phyloP scores from a whole-genome alignment of 2,888 invertebrate species.

The Heliconius cydno region DNA sequence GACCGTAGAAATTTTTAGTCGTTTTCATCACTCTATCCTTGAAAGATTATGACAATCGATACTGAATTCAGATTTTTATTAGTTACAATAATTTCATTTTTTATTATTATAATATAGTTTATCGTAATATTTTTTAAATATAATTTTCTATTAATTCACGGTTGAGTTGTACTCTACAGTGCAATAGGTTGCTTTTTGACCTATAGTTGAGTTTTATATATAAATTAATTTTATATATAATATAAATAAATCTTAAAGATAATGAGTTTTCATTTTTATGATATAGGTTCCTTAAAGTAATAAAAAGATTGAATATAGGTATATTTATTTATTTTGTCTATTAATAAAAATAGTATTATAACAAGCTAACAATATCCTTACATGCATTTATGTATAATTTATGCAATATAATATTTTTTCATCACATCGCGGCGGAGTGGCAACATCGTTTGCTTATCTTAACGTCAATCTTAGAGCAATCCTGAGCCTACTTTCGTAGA shows the following conservation, averaged over 20 bases:
- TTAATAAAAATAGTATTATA: not conserved
- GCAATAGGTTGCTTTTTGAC: too few species aligned
- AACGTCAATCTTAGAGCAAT: slow-evolving; percentile 24
- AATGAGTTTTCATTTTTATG: too few species aligned
- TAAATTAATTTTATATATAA: too few species aligned
- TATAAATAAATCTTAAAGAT: too few species aligned
- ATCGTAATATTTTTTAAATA: too few species aligned
- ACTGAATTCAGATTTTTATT: not conserved
- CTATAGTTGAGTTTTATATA: too few species aligned
- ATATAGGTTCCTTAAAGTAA: too few species aligned
- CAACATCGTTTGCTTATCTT: slow-evolving; percentile 25
- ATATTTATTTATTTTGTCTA: not conserved
- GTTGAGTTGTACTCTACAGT: too few species aligned
- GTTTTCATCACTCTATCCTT: not conserved
- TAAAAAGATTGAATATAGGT: not conserved
- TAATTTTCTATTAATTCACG: too few species aligned
- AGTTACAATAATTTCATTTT: too few species aligned
- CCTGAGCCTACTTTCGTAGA: slow-evolving; percentile 24
- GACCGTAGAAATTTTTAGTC: not conserved
- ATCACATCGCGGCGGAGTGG: slow-evolving; percentile 11
- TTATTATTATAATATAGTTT: too few species aligned
- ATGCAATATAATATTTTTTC: slow-evolving; percentile 16
- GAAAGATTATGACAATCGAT: slow-evolving; percentile 1
- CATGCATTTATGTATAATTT: not conserved
- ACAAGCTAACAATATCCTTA: not conserved